Evolutionary conservation across 1,140 invertebrate species (phyloP).

Genomic region (Aphidius ervi): DNA sequence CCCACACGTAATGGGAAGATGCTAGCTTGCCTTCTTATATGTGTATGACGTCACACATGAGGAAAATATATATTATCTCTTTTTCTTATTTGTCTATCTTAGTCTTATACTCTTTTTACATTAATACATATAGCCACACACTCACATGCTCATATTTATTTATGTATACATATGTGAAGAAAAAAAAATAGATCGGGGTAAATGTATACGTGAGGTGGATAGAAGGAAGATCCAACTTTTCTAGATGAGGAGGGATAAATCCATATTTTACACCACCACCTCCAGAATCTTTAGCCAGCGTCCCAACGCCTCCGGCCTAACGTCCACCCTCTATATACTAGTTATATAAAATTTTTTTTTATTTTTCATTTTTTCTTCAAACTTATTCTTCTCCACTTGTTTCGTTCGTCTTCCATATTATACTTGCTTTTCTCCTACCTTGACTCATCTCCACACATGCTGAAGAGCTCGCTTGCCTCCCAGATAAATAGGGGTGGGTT

Average conservation of each 20-base stretch:
- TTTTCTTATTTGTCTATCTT: not conserved
- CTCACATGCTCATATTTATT: conserved; percentile 5
- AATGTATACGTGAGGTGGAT: conserved; percentile 36
- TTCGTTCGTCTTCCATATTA: conserved; percentile 13
- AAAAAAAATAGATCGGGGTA: conserved; percentile 32
- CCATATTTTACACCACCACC: conserved; percentile 52
- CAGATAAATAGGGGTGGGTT: too few relatives aligned
- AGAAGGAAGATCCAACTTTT: conserved; percentile 39
- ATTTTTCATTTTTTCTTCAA: conserved; percentile 13
- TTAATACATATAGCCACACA: conserved; percentile 30
- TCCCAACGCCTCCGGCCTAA: conserved; percentile 16
- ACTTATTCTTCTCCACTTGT: conserved; percentile 14
- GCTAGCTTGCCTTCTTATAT: conserved; percentile 14
- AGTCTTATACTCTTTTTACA: not conserved
- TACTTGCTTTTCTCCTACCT: conserved; percentile 6
- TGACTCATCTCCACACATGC: conserved; percentile 21
- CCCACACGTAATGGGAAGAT: conserved; percentile 27
- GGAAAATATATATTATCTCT: not conserved
- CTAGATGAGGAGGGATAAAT: conserved; percentile 49
- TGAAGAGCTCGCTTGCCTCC: not conserved
- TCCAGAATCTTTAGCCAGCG: conserved; percentile 29
- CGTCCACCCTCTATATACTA: conserved; percentile 4
- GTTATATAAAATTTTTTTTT: not conserved
- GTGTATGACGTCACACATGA: conserved; percentile 40
- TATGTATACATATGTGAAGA: conserved; percentile 24